Base-by-base conservation (phyloP, 2,888 invertebrate genomes). In the Dexiosoma caninum region DNA sequence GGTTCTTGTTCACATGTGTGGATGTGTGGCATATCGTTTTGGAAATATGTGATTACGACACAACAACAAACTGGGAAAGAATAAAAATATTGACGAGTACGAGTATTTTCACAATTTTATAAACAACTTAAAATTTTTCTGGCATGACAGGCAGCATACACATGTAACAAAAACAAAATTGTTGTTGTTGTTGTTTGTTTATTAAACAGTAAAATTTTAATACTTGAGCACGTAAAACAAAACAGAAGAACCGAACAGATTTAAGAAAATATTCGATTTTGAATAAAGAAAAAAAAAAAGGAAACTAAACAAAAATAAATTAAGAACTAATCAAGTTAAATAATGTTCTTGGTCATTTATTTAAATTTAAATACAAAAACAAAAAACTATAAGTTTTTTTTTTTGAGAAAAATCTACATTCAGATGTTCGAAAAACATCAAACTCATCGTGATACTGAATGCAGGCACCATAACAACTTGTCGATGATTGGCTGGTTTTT, bases 101-200 rank as follows among this genome's bases (percentile, higher is more conserved):
- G 49, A 59, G 23, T 16, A 66, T 74, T 44, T 72, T 51, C 9
- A 37, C n/a, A 35, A n/a, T 53, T 44, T 44, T 37, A 44, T 74
- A 53, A 67, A 49, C 46, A 57, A 44, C 64, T 64, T 42, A 35
- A 66, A 53, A 71, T 66, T 37, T 37, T 75, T 80, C 37, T 66
- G 59, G 59, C 59, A 19, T 75, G 37, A 64, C 64, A 79, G 64
- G 27, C 4, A n/a, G n/a, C n/a, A 16, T 23, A n/a, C 35, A 64
- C 8, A 40, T 44, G 23, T 32, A 21, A 44, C 7, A 30, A 30
- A 19, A 23, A 37, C 2, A 62, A 3, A 27, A 27, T 77, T 40
- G 30, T 21, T 53, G 35, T 57, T 49, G 14, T 46, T 67, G 21
- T 10, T 60, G 27, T 46, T 70, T 76, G 60, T 75, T 80, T 75